Percentiles rank a stretch among this genome's conserved stretches.
Evolutionary conservation across 2,113 vertebrate species (phyloP).

Genomic region (Cnemophilus loriae): DNA sequence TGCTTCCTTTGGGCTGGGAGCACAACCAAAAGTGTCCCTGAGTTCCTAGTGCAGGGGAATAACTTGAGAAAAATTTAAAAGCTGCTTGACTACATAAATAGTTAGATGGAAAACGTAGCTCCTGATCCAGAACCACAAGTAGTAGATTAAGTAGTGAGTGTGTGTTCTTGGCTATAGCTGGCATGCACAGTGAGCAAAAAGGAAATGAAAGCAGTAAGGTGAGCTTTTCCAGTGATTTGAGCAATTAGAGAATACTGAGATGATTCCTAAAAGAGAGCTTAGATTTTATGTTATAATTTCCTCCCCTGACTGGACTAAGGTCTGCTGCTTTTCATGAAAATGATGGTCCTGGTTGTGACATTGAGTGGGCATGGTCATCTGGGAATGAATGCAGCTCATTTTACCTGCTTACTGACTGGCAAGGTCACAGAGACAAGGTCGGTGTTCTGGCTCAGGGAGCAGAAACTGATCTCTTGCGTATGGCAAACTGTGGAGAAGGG

Average conservation of each 20-base stretch:
- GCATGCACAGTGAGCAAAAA: background rate
- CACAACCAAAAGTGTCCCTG: background rate
- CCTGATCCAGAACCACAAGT: background rate
- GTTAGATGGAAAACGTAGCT: background rate
- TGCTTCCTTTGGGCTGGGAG: background rate
- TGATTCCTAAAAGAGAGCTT: background rate
- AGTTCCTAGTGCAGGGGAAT: background rate
- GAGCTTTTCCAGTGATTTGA: background rate
- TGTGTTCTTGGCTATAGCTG: background rate
- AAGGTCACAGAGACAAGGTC: background rate
- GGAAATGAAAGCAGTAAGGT: background rate
- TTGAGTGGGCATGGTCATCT: background rate
- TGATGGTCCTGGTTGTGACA: background rate
- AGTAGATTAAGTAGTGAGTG: background rate
- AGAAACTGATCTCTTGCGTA: background rate
- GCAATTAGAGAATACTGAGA: background rate
- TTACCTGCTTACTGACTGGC: background rate
- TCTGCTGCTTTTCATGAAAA: background rate
- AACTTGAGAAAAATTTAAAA: background rate
- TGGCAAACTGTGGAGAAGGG: background rate
- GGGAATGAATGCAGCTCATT: background rate
- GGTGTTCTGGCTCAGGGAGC: background rate
- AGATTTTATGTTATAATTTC: background rate
- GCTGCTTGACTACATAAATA: background rate
- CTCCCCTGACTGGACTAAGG: background rate